Base-by-base conservation (phyloP, 2,113 vertebrate species). In the Nanger granti region DNA sequence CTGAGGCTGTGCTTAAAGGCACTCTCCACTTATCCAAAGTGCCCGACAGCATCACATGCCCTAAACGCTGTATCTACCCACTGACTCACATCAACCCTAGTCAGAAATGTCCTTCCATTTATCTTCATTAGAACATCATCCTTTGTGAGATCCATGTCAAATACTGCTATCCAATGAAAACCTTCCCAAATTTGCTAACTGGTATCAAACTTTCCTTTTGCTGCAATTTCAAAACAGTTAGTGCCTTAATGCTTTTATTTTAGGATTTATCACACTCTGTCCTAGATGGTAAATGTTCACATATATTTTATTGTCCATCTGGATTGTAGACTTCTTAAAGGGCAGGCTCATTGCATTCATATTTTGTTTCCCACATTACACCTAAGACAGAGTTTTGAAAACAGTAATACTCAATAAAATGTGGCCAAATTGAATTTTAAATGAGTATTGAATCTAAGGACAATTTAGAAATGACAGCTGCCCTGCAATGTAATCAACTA, bases 361-460 rank as follows among this genome's bases (percentile, higher is more conserved):
- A 87, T 90, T 97, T 94, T 92, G 55, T 57, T 59, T 95, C 41
- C 64, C 24, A 87, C 41, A 69, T 60, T 84, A 88, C 5, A 96
- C 49, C 52, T 54, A 80, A 54, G 31, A 62, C 41, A 94, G n/a
- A 83, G 6, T 80, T 88, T 89, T 92, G 14, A 94, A 96, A 87
- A 93, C 15, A 69, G 57, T 86, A 44, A 87, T 34, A 83, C 9
- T 79, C 80, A 90, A 90, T 55, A 88, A 79, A 94, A 94, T 80
- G 29, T 55, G 34, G 34, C 22, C 13, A 17, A 60, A 85, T 18
- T 90, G n/a, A 96, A 97, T 89, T 82, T 57, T 80, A 91, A 92
- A 55, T 91, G 17, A 20, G 28, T 79, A 52, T 73, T 96, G 79
- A 94, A 85, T 88, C 26, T 94, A 82, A 91, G 22, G 79, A 93